A percentile compares a stretch with the other conserved stretches of the same genome.
These are phyloP conservation scores for Oxytorus armatus DNA, from an alignment of 2,888 invertebrate species.

Conservation along the genomic window DNA sequence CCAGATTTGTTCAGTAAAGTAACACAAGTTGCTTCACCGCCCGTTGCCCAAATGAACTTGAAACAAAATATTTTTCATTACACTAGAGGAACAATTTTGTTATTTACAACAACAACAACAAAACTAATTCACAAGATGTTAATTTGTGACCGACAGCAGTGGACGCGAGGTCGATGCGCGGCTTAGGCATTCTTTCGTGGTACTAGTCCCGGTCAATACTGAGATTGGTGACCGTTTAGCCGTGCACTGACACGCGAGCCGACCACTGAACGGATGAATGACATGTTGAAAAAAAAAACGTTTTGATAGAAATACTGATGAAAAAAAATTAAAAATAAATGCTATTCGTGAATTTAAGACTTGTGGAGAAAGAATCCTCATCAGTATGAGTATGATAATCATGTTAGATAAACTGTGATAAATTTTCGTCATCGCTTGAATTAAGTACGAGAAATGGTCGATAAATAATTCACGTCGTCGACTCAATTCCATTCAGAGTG, in stretches of 20 bases:
- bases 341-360: not conserved
- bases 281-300: too few species aligned
- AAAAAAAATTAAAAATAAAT: not conserved
- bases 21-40: constrained; percentile 67
- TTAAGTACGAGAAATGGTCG: constrained; percentile 27
- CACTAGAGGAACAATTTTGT: not conserved
- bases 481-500: not conserved
- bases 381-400: constrained; percentile 45
- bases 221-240: too few species aligned
- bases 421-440: not conserved
- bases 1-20: constrained; percentile 52
- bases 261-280: too few species aligned
- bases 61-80: not conserved
- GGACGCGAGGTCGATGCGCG: too few species aligned
- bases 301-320: not conserved
- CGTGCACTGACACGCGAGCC: too few species aligned
- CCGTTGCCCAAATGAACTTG: constrained; percentile 58
- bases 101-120: not conserved
- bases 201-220: too few species aligned
- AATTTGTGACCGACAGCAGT: too few species aligned
- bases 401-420: constrained; percentile 15
- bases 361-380: constrained; percentile 12
- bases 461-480: constrained; percentile 24
- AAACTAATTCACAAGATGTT: not conserved
- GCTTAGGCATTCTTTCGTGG: too few species aligned